Percentiles rank a stretch among this genome's conserved stretches.
phyloP scores from a whole-genome alignment of 2,888 invertebrate genomes.

The Listrodromus nycthemerus region DNA sequence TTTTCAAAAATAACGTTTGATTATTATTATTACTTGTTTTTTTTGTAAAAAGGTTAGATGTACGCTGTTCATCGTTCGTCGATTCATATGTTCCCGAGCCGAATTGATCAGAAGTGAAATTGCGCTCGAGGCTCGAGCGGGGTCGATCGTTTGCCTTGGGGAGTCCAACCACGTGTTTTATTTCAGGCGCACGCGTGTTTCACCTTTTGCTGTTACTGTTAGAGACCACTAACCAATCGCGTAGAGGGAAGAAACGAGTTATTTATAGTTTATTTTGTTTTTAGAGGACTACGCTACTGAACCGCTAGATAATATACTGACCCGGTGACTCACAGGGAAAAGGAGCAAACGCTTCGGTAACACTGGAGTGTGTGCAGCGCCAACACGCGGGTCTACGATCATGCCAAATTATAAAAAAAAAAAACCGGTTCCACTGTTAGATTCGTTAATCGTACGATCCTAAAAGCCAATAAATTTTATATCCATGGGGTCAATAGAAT shows the following conservation, averaged over 20 bases:
- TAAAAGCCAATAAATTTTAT: constrained; percentile 22
- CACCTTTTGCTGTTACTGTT: not conserved
- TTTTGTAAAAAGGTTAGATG: too few species aligned
- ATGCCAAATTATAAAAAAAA: constrained; percentile 1
- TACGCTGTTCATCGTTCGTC: constrained; percentile 47
- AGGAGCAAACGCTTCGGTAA: constrained; percentile 43
- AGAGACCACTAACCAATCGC: not conserved
- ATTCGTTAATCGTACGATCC: constrained; percentile 45
- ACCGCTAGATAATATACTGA: constrained; percentile 67
- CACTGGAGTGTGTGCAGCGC: constrained; percentile 12
- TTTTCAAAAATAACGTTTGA: too few species aligned
- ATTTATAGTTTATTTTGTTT: not conserved
- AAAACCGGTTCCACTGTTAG: constrained; percentile 51
- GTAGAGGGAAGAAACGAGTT: not conserved
- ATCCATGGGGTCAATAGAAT: constrained; percentile 15
- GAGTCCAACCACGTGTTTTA: constrained; percentile 48
- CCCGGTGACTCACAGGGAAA: constrained; percentile 66
- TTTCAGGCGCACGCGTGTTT: constrained; percentile 2
- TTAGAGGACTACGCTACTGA: not conserved
- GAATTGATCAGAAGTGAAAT: constrained; percentile 80
- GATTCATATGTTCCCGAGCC: constrained; percentile 73
- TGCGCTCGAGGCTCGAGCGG: constrained; percentile 80
- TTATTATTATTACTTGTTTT: too few species aligned
- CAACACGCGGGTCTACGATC: constrained; percentile 24
- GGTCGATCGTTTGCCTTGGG: constrained; percentile 67